phyloP scores from a whole-genome alignment of 2,113 vertebrate species.

The Paedocypris sp. region DNA sequence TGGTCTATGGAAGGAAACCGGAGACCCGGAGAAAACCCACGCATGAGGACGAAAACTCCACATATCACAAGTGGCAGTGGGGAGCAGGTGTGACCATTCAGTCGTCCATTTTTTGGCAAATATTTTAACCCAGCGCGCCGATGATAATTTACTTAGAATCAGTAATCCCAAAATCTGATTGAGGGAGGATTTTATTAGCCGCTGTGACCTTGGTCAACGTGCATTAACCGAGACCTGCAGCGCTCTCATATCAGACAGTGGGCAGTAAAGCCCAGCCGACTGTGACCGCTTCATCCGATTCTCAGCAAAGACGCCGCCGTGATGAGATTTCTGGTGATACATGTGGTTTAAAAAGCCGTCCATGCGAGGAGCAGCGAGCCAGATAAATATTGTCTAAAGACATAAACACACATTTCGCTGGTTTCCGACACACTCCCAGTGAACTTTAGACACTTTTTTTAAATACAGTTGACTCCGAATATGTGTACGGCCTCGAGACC shows the following conservation, averaged over 20 bases:
- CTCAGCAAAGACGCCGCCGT: constrained; percentile 33
- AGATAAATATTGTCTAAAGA: neutral
- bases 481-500: too few species aligned
- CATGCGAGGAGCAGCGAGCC: neutral
- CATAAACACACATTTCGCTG: constrained; percentile 2
- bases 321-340: constrained; percentile 22
- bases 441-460: neutral
- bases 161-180: constrained; percentile 85
- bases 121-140: constrained; percentile 68
- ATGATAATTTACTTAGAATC: constrained; percentile 80
- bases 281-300: constrained; percentile 46
- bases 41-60: constrained; percentile 18
- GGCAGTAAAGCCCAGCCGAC: constrained; percentile 69
- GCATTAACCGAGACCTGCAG: constrained; percentile 62
- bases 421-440: neutral
- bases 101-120: constrained; percentile 46
- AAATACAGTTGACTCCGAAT: too few species aligned
- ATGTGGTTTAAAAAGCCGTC: constrained; percentile 14
- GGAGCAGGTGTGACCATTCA: constrained; percentile 38
- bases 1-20: too few species aligned
- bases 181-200: constrained; percentile 68
- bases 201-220: constrained; percentile 76
- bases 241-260: constrained; percentile 62
- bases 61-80: constrained; percentile 17
- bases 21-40: too few species aligned